Percentiles rank a stretch among this genome's conserved stretches.
Evolutionary conservation across 2,888 invertebrate species (phyloP).

Genomic region (Myopa testacea): DNA sequence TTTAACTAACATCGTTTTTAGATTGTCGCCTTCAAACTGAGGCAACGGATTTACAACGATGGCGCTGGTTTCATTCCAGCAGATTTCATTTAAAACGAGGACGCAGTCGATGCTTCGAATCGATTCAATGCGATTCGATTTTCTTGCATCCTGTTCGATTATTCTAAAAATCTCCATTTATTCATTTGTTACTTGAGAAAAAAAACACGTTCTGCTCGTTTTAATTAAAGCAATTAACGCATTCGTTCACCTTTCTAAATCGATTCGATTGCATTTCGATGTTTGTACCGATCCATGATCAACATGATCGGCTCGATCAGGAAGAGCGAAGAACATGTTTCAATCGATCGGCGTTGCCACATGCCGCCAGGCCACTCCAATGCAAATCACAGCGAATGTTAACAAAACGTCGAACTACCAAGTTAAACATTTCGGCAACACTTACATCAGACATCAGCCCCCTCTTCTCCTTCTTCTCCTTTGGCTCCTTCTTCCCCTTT

Average conservation of each 20-base stretch:
- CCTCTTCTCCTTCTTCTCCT: neutral
- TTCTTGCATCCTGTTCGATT: neutral
- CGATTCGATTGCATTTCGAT: neutral
- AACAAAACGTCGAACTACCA: constrained; percentile 30
- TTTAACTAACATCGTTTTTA: no score
- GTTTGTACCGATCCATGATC: neutral
- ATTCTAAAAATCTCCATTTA: constrained; percentile 2
- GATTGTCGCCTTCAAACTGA: no score
- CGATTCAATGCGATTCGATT: neutral
- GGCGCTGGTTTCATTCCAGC: no score
- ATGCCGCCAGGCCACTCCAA: neutral
- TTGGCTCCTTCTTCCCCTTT: neutral
- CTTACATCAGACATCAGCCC: neutral
- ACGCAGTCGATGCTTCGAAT: no score
- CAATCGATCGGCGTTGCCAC: neutral
- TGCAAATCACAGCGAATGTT: constrained; percentile 33
- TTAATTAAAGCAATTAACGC: constrained; percentile 35
- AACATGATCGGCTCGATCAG: constrained; percentile 13
- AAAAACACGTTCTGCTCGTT: constrained; percentile 16
- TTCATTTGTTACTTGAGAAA: neutral
- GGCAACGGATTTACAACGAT: no score
- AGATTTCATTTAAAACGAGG: no score
- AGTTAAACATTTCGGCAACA: constrained; percentile 31
- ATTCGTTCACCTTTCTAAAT: constrained; percentile 36
- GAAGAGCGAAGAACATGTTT: neutral